A percentile compares a stretch with the other conserved stretches of the same genome.
Conservation (phyloP, 2,113 vertebrate genomes). For the Phalacrocorax carbo region DNA sequence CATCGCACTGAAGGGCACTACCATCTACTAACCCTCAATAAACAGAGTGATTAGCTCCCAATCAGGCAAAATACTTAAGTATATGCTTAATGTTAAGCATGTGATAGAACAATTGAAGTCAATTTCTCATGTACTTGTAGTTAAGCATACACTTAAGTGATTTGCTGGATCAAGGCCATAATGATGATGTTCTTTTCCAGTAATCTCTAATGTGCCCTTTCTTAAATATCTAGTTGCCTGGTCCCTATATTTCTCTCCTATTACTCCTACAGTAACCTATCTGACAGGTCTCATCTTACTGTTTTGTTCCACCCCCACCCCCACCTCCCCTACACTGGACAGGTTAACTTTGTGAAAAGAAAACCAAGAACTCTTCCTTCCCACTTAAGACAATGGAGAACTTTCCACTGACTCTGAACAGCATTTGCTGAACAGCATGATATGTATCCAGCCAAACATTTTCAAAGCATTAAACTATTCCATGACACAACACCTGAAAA, state of each 20-base stretch:
- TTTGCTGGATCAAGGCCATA: constrained; percentile 59
- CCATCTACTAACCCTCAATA: constrained; percentile 21
- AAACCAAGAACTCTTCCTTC: neutral
- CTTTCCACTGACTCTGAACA: neutral
- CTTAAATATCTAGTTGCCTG: neutral
- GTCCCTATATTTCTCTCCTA: neutral
- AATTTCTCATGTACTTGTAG: constrained; percentile 39
- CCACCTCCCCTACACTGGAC: neutral
- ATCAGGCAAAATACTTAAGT: constrained; percentile 36
- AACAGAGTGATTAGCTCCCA: constrained; percentile 47
- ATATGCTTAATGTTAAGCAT: neutral
- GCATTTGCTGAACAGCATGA: neutral
- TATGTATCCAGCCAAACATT: neutral
- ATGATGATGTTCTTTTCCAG: constrained; percentile 48
- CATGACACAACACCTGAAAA: neutral
- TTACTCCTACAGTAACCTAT: neutral
- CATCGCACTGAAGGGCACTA: neutral
- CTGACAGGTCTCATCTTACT: neutral
- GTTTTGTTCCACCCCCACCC: neutral
- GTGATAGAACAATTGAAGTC: constrained; percentile 41
- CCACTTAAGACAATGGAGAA: neutral
- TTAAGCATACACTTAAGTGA: constrained; percentile 50
- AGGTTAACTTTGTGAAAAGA: neutral
- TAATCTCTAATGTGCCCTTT: constrained; percentile 27
- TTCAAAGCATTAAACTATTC: neutral